Evolutionary conservation across 2,113 vertebrate species (phyloP).

Genomic region (Salminus brasiliensis): DNA sequence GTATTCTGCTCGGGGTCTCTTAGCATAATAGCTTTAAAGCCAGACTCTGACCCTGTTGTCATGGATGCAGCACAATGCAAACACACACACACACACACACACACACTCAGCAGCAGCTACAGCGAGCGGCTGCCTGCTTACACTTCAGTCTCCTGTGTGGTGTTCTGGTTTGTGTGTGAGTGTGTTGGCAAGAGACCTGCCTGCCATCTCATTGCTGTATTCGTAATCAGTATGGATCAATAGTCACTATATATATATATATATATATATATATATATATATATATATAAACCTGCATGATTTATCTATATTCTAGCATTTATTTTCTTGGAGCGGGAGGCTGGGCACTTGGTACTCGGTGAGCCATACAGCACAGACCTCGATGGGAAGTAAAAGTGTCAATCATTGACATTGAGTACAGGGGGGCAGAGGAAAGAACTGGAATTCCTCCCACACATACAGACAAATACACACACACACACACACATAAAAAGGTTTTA

Average conservation of each 20-base stretch:
- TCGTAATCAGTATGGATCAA: neutral
- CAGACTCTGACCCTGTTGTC: conserved; percentile 81
- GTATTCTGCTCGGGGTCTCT: conserved; percentile 80
- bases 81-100: conserved; percentile 49
- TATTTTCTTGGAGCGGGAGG: neutral
- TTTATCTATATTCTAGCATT: neutral
- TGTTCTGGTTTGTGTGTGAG: neutral
- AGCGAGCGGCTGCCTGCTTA: conserved; percentile 60
- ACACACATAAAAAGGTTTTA: neutral
- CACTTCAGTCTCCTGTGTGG: conserved; percentile 18
- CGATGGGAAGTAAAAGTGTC: conserved; percentile 27
- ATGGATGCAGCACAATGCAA: conserved; percentile 80
- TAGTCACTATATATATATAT: no score
- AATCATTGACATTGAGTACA: conserved; percentile 1
- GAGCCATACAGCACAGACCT: conserved; percentile 10
- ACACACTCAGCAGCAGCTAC: conserved; percentile 46
- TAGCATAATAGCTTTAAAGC: conserved; percentile 84
- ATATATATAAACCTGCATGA: conserved; percentile 26
- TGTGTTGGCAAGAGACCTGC: conserved; percentile 5
- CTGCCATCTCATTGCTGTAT: neutral
- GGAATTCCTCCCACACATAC: conserved; percentile 33
- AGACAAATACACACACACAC: no score
- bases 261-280: no score
- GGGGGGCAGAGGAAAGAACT: conserved; percentile 1
- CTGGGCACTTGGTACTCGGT: neutral